These are phyloP conservation scores for Euclidia mi DNA, from an alignment of 2,888 invertebrate species.

Conservation along the genomic window DNA sequence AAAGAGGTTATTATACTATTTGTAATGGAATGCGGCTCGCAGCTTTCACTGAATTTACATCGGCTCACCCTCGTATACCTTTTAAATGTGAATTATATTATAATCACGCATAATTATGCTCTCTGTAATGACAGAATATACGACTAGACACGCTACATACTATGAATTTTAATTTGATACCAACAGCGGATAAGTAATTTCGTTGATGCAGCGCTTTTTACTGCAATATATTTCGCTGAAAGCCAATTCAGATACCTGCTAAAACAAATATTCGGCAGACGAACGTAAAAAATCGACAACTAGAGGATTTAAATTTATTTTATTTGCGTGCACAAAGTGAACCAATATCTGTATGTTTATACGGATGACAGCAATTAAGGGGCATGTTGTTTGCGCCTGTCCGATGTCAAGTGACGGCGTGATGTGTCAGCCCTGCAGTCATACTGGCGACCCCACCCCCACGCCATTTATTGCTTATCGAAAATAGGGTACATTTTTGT, in stretches of 20 bases:
- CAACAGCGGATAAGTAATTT: conserved; percentile 1
- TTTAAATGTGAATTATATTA: conserved; percentile 38
- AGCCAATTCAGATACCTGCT: conserved; percentile 3
- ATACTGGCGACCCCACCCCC: conserved; percentile 10
- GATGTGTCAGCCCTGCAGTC: conserved; percentile 53
- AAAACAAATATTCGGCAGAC: conserved; percentile 19
- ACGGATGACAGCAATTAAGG: conserved; percentile 65
- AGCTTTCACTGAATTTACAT: conserved; percentile 44
- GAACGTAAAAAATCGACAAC: conserved; percentile 8
- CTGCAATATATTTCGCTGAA: conserved; percentile 3
- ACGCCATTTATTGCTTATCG: conserved; percentile 49
- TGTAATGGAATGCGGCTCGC: conserved; percentile 38
- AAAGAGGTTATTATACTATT: conserved; percentile 56
- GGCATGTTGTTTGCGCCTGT: conserved; percentile 64
- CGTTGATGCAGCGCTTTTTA: conserved; percentile 2
- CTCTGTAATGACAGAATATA: conserved; percentile 21
- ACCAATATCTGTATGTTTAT: conserved; percentile 54
- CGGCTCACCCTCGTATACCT: conserved; percentile 25
- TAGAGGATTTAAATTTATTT: conserved; percentile 43
- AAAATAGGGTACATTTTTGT: conserved; percentile 24
- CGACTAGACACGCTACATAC: neutral
- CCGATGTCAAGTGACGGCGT: conserved; percentile 71
- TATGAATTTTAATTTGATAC: conserved; percentile 12
- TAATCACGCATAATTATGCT: conserved; percentile 25
- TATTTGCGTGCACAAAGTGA: conserved; percentile 33